phyloP scores from a whole-genome alignment of 92 coral and sea anemone genomes.

The Epizoanthus ramosus region DNA sequence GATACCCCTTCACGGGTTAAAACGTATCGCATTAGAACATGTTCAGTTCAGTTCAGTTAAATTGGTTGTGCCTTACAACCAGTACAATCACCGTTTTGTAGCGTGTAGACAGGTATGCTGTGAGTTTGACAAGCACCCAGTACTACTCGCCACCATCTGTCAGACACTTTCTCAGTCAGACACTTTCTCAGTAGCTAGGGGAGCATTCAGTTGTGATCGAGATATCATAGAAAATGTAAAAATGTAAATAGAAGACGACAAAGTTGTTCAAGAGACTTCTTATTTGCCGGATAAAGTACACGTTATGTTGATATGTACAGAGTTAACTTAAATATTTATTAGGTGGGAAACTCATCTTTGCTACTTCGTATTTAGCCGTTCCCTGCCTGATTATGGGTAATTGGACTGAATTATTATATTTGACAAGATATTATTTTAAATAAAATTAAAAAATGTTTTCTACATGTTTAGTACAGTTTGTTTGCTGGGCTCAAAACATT shows the following conservation, averaged over 20 bases:
- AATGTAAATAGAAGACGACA: constrained; percentile 28
- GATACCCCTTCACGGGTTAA: too few species aligned
- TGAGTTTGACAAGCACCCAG: too few species aligned
- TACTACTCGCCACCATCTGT: too few species aligned
- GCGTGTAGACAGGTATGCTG: too few species aligned
- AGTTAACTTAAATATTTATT: constrained; percentile 27
- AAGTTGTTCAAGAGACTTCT: not conserved
- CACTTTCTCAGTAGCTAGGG: not conserved
- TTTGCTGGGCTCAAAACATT: too few species aligned
- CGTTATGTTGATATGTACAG: not conserved
- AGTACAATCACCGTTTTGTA: too few species aligned
- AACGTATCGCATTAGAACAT: too few species aligned
- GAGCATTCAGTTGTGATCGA: not conserved
- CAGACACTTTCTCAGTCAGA: not conserved
- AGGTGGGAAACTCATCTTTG: constrained; percentile 2
- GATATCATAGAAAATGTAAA: not conserved
- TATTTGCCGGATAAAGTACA: not conserved
- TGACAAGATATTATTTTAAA: constrained; percentile 32
- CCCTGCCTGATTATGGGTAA: not conserved
- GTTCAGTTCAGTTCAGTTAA: too few species aligned
- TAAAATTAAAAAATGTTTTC: constrained; percentile 29
- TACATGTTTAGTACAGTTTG: not conserved
- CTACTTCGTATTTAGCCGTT: constrained; percentile 25
- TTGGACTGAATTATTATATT: not conserved
- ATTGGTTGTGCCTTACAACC: too few species aligned